Evolutionary conservation across 2,888 invertebrate genomes (phyloP), one percentile per base, ranked within the genome.

Genomic region (Lasiommata megera): DNA sequence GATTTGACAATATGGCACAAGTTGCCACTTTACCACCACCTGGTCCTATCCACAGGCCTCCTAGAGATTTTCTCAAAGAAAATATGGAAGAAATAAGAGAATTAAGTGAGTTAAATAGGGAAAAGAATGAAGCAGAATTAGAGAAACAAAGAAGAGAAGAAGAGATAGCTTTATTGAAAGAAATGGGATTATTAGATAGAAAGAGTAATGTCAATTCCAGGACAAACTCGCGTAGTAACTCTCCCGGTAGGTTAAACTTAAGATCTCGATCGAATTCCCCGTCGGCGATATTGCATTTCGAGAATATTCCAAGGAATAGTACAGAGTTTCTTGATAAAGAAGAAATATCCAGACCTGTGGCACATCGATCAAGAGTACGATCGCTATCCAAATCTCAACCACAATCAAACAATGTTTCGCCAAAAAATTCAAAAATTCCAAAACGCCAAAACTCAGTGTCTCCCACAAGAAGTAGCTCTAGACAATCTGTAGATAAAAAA

Each of bases 11-110:
- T 37, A 88, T 90, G 87, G 88, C 91, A 1, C 73, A 79, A 67
- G 74, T 83, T 23, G 83, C 82, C 54, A 77, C 82, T 0, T 70
- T 85, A 46, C 73, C 74, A 17, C 83, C 84, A 1, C 79, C 84
- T 0, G 67, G 81, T 34, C 69, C 69, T 34, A 62, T 84, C 23
- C 77, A 73, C 31, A 75, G 82, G 65, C 80, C 88, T 9, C 91
- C 91, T 0, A 79, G 86, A 63, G 88, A 91, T 68, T 91, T 89
- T 57, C 73, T 91, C 0, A 87, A 86, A 74, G 84, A 90, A 68
- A 91, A 91, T 61, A 92, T 88, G 57, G 83, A 90, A 74, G 91
- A 84, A 72, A 69, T 91, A 3, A 82, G 88, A 77, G 91, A 82
- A 70, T 58, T 88, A 6, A 91, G 91, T 60, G 88, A 91, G 63